Base-by-base conservation (phyloP, 2,888 invertebrate genomes). In the Synergus itoensis region DNA sequence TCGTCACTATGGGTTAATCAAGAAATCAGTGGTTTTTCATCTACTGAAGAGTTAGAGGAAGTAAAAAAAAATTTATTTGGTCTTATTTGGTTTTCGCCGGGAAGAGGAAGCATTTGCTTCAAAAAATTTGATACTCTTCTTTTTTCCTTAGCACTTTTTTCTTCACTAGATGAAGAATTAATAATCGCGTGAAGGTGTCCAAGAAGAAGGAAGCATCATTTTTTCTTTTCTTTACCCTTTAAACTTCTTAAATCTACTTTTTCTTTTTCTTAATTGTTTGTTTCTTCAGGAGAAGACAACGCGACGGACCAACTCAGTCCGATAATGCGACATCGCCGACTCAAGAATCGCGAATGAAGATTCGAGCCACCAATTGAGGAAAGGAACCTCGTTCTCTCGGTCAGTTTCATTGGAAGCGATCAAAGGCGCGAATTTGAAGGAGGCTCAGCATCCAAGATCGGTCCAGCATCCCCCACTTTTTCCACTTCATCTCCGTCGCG, bases 401-500 rank as follows among this genome's bases (percentile, higher is more conserved):
- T 9, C 14, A 16, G 73, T 28, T 73, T 53, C 73, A 73, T 53
- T 73, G 28, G 12, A n/a, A 73, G 36, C 73, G 53, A 73, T 53
- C 16, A 11, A 73, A 73, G 73, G 73, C 53, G 53, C 53, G 53
- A 73, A 73, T 53, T 73, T 18, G 18, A 73, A 73, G 36, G 73
- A 73, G 48, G 48, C 36, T 73, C 53, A 73, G 73, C 53, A 73
- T 53, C 53, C 53, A 69, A 48, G 21, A 45, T 53, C 36, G 36
- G 73, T 36, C 53, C 73, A 28, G 53, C 53, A 45, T 53, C 73
- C 36, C 73, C 73, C 53, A 53, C 73, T 73, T 53, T 73, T 73
- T 48, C 48, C 73, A 73, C 73, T 73, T 73, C 73, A 36, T n/a
- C 11, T 53, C 16, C 73, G 73, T 53, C 73, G 53, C 73, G 73